Evolutionary conservation across 2,797 vertebrate genomes (phyloP).

Genomic region (Clamator glandarius): DNA sequence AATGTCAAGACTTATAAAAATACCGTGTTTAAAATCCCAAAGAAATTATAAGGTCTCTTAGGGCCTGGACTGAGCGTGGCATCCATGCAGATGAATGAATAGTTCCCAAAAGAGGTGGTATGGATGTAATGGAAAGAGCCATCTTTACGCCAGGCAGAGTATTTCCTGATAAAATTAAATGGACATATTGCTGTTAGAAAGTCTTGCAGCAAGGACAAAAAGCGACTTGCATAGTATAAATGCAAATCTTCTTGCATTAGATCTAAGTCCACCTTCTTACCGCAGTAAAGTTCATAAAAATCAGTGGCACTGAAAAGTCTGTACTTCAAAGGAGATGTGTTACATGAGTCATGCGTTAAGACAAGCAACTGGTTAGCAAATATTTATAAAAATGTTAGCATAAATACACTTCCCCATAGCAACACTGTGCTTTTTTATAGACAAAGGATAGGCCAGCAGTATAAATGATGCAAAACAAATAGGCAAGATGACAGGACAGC

Average conservation of each 20-base stretch:
- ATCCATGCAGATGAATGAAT: constrained; percentile 95
- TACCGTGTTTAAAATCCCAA: constrained; percentile 93
- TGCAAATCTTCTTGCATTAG: not conserved
- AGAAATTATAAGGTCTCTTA: constrained; percentile 96
- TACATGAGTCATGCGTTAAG: not conserved
- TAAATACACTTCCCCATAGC: not conserved
- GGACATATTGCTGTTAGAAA: constrained; percentile 1
- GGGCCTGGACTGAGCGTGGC: constrained; percentile 92
- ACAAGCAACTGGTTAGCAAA: not conserved
- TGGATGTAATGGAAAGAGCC: constrained; percentile 95
- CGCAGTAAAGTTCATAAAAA: not conserved
- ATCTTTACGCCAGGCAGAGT: constrained; percentile 89
- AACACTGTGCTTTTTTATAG: not conserved
- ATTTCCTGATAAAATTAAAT: constrained; percentile 84
- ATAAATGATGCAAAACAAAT: not conserved
- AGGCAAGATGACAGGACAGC: not conserved
- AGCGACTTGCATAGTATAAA: not conserved
- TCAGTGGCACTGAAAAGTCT: not conserved
- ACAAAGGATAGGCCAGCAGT: not conserved
- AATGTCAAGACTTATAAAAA: constrained; percentile 33
- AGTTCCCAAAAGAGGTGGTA: constrained; percentile 92
- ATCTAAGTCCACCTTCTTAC: not conserved
- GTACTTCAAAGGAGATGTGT: not conserved
- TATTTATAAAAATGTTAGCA: not conserved
- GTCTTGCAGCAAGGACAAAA: constrained; percentile 1